Evolutionary conservation across 2,888 invertebrate species (phyloP), one percentile per base, ranked within the genome.

Genomic region (Eupithecia centaureata): DNA sequence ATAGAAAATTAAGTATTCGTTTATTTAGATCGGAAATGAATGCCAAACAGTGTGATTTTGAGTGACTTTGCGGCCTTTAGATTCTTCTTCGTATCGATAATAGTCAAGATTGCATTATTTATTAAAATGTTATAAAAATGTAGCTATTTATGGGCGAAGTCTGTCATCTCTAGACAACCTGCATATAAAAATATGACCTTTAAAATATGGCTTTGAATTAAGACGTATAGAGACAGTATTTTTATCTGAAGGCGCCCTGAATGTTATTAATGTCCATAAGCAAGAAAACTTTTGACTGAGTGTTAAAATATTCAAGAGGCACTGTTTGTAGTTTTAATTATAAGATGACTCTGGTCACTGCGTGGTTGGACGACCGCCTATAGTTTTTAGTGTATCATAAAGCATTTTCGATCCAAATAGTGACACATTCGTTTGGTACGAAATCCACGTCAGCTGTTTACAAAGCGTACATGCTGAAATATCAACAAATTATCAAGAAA

Each of bases 351-450:
- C 84, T 86, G 90, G 86, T 89, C 87, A 88, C 85, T 81, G 85
- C 81, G 77, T 86, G 89, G 89, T 90, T 86, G 86, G 85, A 81
- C 84, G 89, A 88, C 92, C 92, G 91, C 91, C 92, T 92, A 91
- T 92, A 91, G 90, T 81, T 76, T 28, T 86, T 89, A 91, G 85
- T 79, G 77, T 85, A 82, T 81, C 72, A 68, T 62, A 73, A 70
- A 73, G 73, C 76, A 72, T 73, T 73, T 69, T 60, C 47, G 54
- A 58, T 33, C n/a, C 42, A 52, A 56, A 62, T 63, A 63, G 32
- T 59, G n/a, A 62, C 42, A 60, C 15, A 2, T 52, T 57, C 57
- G 22, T 32, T 22, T n/a, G n/a, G n/a, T n/a, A 12, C 60, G 47
- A 65, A 72, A 68, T 77, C 77, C 73, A 61, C 57, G 35, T 66